phyloP scores from a whole-genome alignment of 2,888 invertebrate species.

The Hipparchia semele region DNA sequence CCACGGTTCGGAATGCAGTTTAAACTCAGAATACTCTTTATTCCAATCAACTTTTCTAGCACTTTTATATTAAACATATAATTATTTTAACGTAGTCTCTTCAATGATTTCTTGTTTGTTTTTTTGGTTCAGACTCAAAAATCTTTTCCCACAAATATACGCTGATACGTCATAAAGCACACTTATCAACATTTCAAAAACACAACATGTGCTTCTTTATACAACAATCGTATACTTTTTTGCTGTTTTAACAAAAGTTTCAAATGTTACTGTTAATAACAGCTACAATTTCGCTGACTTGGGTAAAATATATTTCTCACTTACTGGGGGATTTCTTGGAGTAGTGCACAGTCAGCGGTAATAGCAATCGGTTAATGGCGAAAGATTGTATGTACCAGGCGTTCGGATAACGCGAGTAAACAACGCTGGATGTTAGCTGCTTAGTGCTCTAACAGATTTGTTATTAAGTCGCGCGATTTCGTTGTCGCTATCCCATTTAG shows the following conservation, averaged over 20 bases:
- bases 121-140: neutral
- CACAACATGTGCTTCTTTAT: neutral
- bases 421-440: slow-evolving; percentile 31
- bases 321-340: slow-evolving; percentile 28
- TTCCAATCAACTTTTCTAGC: too few species aligned
- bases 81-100: too few species aligned
- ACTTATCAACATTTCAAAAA: neutral
- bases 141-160: neutral
- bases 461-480: neutral
- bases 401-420: slow-evolving; percentile 42
- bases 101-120: too few species aligned
- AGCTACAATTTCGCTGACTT: slow-evolving; percentile 14
- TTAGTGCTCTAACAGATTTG: slow-evolving; percentile 11
- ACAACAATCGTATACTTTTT: neutral
- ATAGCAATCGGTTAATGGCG: slow-evolving; percentile 61
- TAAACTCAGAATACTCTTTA: too few species aligned
- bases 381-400: slow-evolving; percentile 47
- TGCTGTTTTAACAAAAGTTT: slow-evolving; percentile 5
- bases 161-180: neutral
- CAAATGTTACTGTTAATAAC: neutral
- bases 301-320: slow-evolving; percentile 27
- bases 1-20: neutral
- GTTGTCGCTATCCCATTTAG: slow-evolving; percentile 1
- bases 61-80: too few species aligned
- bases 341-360: slow-evolving; percentile 42